phyloP scores from a whole-genome alignment of 2,888 invertebrate genomes.

The Mythimna loreyi region DNA sequence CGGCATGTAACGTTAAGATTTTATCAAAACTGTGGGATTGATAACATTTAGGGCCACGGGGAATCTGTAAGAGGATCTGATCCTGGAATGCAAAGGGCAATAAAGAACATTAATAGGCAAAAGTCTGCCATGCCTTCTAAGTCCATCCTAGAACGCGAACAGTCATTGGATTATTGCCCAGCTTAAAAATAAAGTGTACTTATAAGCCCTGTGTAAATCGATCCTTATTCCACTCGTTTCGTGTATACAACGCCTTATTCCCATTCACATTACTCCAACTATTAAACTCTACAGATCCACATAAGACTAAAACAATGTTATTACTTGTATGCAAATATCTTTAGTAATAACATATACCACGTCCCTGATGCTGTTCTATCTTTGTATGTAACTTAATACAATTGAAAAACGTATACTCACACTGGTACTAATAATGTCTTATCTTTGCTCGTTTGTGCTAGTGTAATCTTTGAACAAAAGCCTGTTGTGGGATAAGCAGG shows the following conservation, averaged over 20 bases:
- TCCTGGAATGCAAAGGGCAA: too few species aligned
- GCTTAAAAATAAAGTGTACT: too few species aligned
- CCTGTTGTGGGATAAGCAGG: slow-evolving; percentile 46
- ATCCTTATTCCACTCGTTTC: neutral
- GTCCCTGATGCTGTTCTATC: slow-evolving; percentile 52
- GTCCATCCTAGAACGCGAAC: too few species aligned
- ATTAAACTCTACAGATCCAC: slow-evolving; percentile 21
- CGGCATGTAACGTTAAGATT: too few species aligned
- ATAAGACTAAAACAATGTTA: slow-evolving; percentile 46
- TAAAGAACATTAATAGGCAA: too few species aligned
- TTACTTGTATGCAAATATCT: slow-evolving; percentile 51
- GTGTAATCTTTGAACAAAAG: slow-evolving; percentile 64
- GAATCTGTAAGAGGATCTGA: too few species aligned
- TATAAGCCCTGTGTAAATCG: neutral
- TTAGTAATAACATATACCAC: slow-evolving; percentile 47
- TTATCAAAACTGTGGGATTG: too few species aligned
- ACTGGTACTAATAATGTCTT: slow-evolving; percentile 38
- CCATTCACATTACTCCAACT: slow-evolving; percentile 18
- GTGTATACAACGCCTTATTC: slow-evolving; percentile 3
- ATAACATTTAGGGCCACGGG: too few species aligned
- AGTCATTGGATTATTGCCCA: too few species aligned
- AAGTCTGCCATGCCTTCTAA: too few species aligned
- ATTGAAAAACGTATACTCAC: slow-evolving; percentile 50
- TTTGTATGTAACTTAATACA: slow-evolving; percentile 58
- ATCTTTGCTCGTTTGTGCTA: slow-evolving; percentile 41